phyloP scores from a whole-genome alignment of 2,888 invertebrate genomes.

The Rhamnusium bicolor region DNA sequence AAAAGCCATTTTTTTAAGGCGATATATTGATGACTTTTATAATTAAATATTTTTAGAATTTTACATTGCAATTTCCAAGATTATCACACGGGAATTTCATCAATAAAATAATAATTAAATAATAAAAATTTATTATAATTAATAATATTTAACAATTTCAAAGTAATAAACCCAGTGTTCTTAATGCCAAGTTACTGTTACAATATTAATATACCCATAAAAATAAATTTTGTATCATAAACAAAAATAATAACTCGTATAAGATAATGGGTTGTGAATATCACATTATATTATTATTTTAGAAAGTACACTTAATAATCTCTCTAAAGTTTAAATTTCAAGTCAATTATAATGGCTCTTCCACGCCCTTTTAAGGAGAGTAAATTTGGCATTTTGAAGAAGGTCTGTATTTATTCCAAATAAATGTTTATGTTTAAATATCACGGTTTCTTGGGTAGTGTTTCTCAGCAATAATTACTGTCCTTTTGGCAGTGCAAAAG shows the following conservation, averaged over 20 bases:
- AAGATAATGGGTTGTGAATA: background rate
- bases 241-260: background rate
- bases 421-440: background rate
- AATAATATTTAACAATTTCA: background rate
- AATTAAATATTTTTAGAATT: no score
- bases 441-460: background rate
- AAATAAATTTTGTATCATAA: background rate
- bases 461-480: background rate
- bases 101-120: no score
- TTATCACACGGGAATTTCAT: no score
- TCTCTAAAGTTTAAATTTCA: background rate
- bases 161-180: no score
- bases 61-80: no score
- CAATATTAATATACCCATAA: background rate
- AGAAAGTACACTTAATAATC: background rate
- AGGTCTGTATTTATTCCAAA: background rate
- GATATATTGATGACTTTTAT: no score
- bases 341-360: background rate
- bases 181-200: background rate
- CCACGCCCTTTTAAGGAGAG: background rate
- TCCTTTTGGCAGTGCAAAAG: slow-evolving; percentile 17
- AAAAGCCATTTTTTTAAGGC: no score
- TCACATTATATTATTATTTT: background rate
- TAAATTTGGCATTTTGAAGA: background rate
- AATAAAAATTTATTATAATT: background rate